Evolutionary conservation across 2,888 invertebrate species (phyloP), one percentile per base, ranked within the genome.

Genomic region (Athrips mouffetella): DNA sequence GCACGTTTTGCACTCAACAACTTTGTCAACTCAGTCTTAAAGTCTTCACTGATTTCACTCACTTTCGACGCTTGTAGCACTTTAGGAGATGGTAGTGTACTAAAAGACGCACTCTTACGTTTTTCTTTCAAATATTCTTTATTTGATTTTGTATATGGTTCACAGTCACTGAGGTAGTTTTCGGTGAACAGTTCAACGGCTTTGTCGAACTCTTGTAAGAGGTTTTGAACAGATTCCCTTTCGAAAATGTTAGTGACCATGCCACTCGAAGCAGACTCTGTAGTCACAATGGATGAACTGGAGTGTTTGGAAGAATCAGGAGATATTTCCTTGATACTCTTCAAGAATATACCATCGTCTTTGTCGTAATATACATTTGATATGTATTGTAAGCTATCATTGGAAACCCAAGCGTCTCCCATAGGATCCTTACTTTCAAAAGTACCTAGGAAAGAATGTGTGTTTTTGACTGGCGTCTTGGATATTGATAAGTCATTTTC

Each of bases 131-230:
- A 50, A 3, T 62, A 57, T 15, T 65, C 60, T 16, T 60, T 42
- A 0, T 50, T 59, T 0, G 78, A 65, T 53, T 76, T 79, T 0
- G 85, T 85, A 35, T 89, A 89, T 0, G 84, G 75, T 57, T 89
- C 88, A 55, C 81, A 73, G 63, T 89, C 88, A 68, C 88, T 89
- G 29, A 77, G 50, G 52, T 88, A 88, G 54, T 66, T 81, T 57
- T 88, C 88, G 59, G 81, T 80, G 51, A 89, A 87, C 63, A 83
- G 54, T 23, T 86, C 86, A n/a, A 87, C 79, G 0, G 83, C 73
- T 63, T 79, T 84, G 11, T 86, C 68, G 54, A 88, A 89, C 48
- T 88, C 84, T 0, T 78, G 67, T 8, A 87, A 55, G 1, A 89
- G 67, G 47, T 85, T 73, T 51, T 79, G 75, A 0, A 87, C 79